A percentile compares a stretch with the other conserved stretches of the same genome.
Conservation (phyloP, 2,888 invertebrate species). For the Lingula anatina region DNA sequence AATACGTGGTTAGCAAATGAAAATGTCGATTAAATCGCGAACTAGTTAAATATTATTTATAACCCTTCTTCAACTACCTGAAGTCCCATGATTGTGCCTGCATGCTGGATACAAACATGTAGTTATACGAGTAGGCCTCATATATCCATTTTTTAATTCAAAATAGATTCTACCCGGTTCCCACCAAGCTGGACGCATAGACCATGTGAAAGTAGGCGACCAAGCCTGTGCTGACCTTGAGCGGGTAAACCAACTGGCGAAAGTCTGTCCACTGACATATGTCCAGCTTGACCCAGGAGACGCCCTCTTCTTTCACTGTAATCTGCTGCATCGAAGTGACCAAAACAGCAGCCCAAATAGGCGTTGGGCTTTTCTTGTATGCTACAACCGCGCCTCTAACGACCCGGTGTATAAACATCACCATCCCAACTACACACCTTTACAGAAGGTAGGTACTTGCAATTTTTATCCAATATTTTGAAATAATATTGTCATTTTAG, state of each 20-base stretch:
- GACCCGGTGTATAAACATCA: no score
- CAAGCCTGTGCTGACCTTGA: slow-evolving; percentile 39
- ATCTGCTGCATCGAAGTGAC: slow-evolving; percentile 37
- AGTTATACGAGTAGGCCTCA: no score
- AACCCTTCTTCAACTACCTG: no score
- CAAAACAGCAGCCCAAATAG: slow-evolving; percentile 33
- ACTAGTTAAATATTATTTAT: no score
- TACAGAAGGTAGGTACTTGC: slow-evolving; percentile 25
- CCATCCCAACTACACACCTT: slow-evolving; percentile 37
- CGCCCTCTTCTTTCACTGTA: slow-evolving; percentile 41
- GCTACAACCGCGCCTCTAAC: slow-evolving; percentile 39
- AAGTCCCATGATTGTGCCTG: no score
- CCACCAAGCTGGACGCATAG: slow-evolving; percentile 41
- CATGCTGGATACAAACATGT: no score
- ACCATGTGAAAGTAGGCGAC: no score
- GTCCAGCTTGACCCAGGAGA: slow-evolving; percentile 47
- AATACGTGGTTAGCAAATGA: background rate
- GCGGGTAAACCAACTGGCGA: slow-evolving; percentile 29
- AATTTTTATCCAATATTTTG: background rate
- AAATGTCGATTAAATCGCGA: background rate
- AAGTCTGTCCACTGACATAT: slow-evolving; percentile 23
- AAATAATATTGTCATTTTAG: no score
- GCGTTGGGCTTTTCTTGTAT: no score
- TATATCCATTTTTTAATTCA: background rate
- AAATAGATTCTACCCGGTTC: slow-evolving; percentile 32